A percentile compares a stretch with the other conserved stretches of the same genome.
phyloP scores from a whole-genome alignment of 2,888 invertebrate species.

The Phaonia tiefii region DNA sequence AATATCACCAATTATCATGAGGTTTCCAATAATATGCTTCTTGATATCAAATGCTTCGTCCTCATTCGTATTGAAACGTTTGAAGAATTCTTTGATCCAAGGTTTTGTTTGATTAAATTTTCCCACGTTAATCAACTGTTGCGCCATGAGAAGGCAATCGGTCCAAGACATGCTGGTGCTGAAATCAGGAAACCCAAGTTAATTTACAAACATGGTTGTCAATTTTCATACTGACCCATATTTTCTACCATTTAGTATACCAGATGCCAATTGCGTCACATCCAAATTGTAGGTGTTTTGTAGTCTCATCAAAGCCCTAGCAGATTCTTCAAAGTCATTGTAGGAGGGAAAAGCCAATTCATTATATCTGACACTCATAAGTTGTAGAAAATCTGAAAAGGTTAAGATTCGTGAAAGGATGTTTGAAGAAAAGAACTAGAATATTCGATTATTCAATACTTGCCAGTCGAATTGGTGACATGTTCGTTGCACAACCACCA shows the following conservation, averaged over 20 bases:
- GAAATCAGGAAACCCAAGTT: too few species aligned
- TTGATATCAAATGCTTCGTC: constrained; percentile 58
- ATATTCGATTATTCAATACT: constrained; percentile 35
- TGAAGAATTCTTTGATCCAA: constrained; percentile 96
- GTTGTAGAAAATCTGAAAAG: too few species aligned
- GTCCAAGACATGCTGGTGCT: constrained; percentile 88
- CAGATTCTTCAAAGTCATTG: constrained; percentile 97
- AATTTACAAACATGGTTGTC: too few species aligned
- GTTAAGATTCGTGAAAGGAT: too few species aligned
- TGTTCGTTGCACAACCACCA: constrained; percentile 90
- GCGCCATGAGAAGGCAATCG: constrained; percentile 97
- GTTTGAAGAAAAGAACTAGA: too few species aligned
- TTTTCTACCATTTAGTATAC: constrained; percentile 91
- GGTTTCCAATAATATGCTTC: constrained; percentile 74
- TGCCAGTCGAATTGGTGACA: constrained; percentile 83
- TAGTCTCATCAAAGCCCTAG: constrained; percentile 93
- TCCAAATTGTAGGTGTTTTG: constrained; percentile 96
- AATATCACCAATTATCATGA: constrained; percentile 85
- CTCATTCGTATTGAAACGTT: constrained; percentile 85
- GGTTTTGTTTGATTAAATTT: constrained; percentile 95
- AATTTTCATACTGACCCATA: constrained; percentile 83
- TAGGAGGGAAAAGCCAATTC: constrained; percentile 90
- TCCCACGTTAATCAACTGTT: constrained; percentile 93
- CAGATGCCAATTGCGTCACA: constrained; percentile 91
- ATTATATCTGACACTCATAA: neutral